Conservation (phyloP, 2,797 vertebrate species). For the Pipistrellus nathusii region DNA sequence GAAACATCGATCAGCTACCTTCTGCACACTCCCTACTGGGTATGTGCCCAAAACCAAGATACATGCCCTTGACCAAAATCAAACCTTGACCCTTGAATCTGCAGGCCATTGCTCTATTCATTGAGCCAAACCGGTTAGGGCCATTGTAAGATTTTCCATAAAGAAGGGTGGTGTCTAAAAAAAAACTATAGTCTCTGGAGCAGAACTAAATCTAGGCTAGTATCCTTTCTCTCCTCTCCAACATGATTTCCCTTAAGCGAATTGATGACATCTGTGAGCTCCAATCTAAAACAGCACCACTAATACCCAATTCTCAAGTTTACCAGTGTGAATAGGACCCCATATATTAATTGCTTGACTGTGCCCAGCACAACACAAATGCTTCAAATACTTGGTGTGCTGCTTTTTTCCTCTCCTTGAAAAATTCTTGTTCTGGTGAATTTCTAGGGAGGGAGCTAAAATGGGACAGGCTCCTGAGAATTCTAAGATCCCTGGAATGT, state of each 20-base stretch:
- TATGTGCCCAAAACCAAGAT: too few relatives aligned
- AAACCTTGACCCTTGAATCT: too few relatives aligned
- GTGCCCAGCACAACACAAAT: background rate
- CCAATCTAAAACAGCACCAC: background rate
- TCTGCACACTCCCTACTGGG: too few relatives aligned
- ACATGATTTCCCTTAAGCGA: constrained; percentile 4
- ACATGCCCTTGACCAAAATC: too few relatives aligned
- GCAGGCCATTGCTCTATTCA: too few relatives aligned
- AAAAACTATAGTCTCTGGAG: background rate
- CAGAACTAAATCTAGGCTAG: constrained; percentile 42
- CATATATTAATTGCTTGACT: background rate
- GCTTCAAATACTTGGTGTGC: background rate
- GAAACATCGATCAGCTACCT: too few relatives aligned
- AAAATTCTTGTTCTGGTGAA: background rate
- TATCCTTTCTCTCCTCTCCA: constrained; percentile 56
- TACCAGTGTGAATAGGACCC: background rate
- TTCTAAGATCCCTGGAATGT: background rate
- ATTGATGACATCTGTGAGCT: constrained; percentile 6
- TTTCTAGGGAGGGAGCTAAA: background rate
- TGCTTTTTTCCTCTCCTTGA: background rate
- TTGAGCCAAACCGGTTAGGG: too few relatives aligned
- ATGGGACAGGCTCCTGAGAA: background rate
- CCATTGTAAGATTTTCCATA: background rate
- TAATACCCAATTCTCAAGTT: background rate
- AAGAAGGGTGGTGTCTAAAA: background rate